These are phyloP conservation scores for Dasysyrphus albostriatus DNA, from an alignment of 2,888 invertebrate genomes.

Conservation along the genomic window DNA sequence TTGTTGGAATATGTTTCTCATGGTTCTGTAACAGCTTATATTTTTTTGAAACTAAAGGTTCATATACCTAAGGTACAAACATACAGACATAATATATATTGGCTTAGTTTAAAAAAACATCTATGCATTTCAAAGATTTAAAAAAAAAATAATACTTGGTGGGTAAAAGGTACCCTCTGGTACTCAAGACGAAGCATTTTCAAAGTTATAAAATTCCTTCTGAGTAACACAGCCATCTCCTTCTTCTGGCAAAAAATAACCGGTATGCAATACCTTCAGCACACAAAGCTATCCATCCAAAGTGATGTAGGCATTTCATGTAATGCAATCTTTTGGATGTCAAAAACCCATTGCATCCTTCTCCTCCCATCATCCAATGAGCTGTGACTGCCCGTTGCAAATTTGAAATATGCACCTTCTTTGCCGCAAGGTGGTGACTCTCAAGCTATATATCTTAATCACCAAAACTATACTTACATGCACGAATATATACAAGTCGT, in stretches of 20 bases:
- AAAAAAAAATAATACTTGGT: background rate
- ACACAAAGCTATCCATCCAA: background rate
- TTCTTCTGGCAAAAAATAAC: background rate
- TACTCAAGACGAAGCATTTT: background rate
- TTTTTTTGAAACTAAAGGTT: no score
- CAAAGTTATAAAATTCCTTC: background rate
- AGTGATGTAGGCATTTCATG: background rate
- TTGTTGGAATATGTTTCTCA: no score
- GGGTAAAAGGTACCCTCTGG: background rate
- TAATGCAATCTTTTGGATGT: conserved; percentile 24
- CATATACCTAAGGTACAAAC: no score
- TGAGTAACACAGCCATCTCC: conserved; percentile 9
- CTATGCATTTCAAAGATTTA: no score
- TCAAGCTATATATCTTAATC: conserved; percentile 57
- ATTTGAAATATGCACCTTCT: conserved; percentile 43
- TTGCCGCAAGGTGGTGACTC: conserved; percentile 59
- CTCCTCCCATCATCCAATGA: conserved; percentile 13
- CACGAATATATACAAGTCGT: background rate
- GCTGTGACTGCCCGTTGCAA: conserved; percentile 9
- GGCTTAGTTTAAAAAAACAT: no score
- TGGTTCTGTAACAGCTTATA: no score
- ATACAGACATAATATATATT: no score
- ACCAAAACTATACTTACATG: conserved; percentile 37
- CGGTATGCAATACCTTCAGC: conserved; percentile 15
- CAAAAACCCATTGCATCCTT: conserved; percentile 14